phyloP scores from a whole-genome alignment of 2,113 vertebrate species.

The Coryphaenoides rupestris region DNA sequence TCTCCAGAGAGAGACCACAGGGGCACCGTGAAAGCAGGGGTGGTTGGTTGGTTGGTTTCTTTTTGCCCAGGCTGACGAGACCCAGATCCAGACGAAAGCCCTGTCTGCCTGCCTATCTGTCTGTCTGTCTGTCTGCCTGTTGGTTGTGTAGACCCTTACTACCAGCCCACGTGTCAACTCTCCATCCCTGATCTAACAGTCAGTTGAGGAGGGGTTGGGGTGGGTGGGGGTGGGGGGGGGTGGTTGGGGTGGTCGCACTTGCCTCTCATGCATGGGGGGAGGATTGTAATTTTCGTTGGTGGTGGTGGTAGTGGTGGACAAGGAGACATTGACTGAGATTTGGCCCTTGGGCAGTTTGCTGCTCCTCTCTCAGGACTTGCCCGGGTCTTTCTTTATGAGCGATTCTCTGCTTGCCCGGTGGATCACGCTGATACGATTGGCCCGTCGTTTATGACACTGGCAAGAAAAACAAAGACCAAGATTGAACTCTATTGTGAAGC shows the following conservation, averaged over 20 bases:
- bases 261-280: constrained; percentile 59
- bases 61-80: too few species aligned
- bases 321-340: constrained; percentile 80
- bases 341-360: constrained; percentile 65
- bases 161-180: constrained; percentile 59
- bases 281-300: constrained; percentile 74
- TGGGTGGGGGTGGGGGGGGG: too few species aligned
- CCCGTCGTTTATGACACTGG: constrained; percentile 55
- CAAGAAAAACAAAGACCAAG: constrained; percentile 35
- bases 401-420: constrained; percentile 62
- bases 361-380: constrained; percentile 58
- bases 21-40: too few species aligned
- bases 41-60: too few species aligned
- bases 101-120: too few species aligned
- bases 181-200: constrained; percentile 58
- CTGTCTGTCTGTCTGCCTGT: too few species aligned
- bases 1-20: too few species aligned
- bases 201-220: too few species aligned
- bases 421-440: constrained; percentile 52
- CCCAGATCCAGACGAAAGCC: too few species aligned
- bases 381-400: constrained; percentile 68
- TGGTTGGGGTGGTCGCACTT: constrained; percentile 71
- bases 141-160: constrained; percentile 7
- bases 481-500: constrained; percentile 30
- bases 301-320: constrained; percentile 53